Percentiles rank a stretch among this genome's conserved stretches.
Conservation (phyloP, 1,140 invertebrate species). For the Listronotus oregonensis region DNA sequence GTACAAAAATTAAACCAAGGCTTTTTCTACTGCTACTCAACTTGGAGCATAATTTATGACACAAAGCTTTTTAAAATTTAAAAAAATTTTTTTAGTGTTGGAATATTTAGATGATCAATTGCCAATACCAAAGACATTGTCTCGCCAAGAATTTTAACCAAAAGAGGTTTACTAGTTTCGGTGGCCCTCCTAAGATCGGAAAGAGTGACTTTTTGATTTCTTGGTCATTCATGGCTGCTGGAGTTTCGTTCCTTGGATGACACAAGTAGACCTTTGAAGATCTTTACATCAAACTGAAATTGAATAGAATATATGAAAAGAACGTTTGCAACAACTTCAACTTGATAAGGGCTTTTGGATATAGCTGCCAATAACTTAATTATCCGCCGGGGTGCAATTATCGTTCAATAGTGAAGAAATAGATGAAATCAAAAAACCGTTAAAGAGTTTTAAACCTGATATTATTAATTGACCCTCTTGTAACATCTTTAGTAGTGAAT, state of each 20-base stretch:
- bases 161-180: not conserved
- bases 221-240: not conserved
- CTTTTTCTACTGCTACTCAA: no score
- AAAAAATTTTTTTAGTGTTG: not conserved
- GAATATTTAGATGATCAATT: not conserved
- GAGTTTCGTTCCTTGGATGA: not conserved
- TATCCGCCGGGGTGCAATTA: not conserved
- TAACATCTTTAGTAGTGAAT: no score
- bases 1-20: no score
- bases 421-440: not conserved
- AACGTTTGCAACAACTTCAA: slow-evolving; percentile 1
- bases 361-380: slow-evolving; percentile 1
- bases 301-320: slow-evolving; percentile 1
- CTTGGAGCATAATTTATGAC: no score
- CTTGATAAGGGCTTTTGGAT: slow-evolving; percentile 2
- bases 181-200: not conserved
- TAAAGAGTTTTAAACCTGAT: not conserved
- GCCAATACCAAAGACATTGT: not conserved
- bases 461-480: no score
- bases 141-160: not conserved
- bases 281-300: slow-evolving; percentile 6
- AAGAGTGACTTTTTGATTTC: not conserved
- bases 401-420: not conserved
- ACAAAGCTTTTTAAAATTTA: not conserved
- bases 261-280: not conserved